Evolutionary conservation across 2,797 vertebrate species (phyloP).

Genomic region (Semaprochilodus insignis): DNA sequence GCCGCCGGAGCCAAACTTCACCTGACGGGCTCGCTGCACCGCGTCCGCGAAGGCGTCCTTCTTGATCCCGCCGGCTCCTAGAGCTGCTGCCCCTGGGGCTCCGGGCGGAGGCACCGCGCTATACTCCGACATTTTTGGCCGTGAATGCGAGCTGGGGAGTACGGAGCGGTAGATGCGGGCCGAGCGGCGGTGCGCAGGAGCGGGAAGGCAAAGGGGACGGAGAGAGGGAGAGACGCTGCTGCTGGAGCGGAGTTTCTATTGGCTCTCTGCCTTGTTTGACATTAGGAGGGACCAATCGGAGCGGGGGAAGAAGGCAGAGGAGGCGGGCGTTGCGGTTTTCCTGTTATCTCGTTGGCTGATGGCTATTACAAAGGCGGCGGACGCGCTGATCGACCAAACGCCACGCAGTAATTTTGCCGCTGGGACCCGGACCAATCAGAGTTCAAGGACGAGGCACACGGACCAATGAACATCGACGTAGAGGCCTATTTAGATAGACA

Average conservation of each 20-base stretch:
- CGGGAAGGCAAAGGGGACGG: constrained; percentile 76
- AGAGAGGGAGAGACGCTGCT: constrained; percentile 40
- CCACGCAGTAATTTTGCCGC: constrained; percentile 6
- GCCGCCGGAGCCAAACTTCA: constrained; percentile 63
- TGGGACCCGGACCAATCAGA: constrained; percentile 46
- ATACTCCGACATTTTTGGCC: constrained; percentile 84
- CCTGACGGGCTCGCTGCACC: constrained; percentile 93
- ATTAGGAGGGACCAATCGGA: constrained; percentile 32
- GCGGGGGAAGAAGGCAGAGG: too few relatives aligned
- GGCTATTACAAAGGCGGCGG: background rate
- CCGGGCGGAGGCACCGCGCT: constrained; percentile 84
- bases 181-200: constrained; percentile 79
- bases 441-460: background rate
- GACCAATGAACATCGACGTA: constrained; percentile 33
- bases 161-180: constrained; percentile 66
- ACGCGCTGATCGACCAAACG: constrained; percentile 9
- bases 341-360: background rate
- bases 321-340: background rate
- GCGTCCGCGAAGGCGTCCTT: constrained; percentile 95
- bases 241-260: constrained; percentile 33
- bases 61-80: constrained; percentile 82
- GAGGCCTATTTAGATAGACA: background rate
- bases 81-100: constrained; percentile 67
- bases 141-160: constrained; percentile 45
- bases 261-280: constrained; percentile 10